Percentiles rank a stretch among this genome's conserved stretches.
Evolutionary conservation across 1,140 invertebrate species (phyloP).

Genomic region (Acromyrmex echinatior): DNA sequence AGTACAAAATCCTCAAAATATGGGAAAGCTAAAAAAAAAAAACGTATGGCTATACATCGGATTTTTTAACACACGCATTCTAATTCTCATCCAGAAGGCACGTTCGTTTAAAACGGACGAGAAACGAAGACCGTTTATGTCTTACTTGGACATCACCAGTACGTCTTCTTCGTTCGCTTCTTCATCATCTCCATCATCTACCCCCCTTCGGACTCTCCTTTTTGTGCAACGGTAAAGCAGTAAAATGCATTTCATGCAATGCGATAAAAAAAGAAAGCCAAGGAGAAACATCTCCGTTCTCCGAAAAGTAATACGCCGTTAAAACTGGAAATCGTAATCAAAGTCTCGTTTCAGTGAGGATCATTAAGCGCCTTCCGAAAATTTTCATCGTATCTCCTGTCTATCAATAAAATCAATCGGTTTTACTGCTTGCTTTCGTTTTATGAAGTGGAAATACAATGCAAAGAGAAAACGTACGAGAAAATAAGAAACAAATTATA

Average conservation of each 20-base stretch:
- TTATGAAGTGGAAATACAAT: background rate
- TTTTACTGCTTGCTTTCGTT: constrained; percentile 23
- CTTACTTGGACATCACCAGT: constrained; percentile 67
- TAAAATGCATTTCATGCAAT: constrained; percentile 75
- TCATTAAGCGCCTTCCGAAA: constrained; percentile 49
- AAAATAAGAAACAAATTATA: background rate
- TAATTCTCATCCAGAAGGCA: constrained; percentile 14
- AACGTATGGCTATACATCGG: background rate
- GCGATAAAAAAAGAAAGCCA: constrained; percentile 60
- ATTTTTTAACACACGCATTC: constrained; percentile 21
- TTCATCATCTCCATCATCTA: constrained; percentile 75
- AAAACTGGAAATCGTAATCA: constrained; percentile 71
- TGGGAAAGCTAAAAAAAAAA: background rate
- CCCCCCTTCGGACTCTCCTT: constrained; percentile 56
- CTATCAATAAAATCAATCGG: constrained; percentile 38
- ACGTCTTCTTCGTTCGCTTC: constrained; percentile 73
- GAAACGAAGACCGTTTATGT: constrained; percentile 69
- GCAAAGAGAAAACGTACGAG: background rate
- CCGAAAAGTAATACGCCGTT: constrained; percentile 66
- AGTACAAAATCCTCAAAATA: background rate
- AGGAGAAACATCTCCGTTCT: constrained; percentile 40
- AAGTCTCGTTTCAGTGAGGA: constrained; percentile 24
- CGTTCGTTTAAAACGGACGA: constrained; percentile 42
- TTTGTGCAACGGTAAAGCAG: constrained; percentile 69
- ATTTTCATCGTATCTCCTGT: constrained; percentile 36